Evolutionary conservation across 2,113 vertebrate genomes (phyloP), one percentile per base, ranked within the genome.

Genomic region (Nannospalax galili): DNA sequence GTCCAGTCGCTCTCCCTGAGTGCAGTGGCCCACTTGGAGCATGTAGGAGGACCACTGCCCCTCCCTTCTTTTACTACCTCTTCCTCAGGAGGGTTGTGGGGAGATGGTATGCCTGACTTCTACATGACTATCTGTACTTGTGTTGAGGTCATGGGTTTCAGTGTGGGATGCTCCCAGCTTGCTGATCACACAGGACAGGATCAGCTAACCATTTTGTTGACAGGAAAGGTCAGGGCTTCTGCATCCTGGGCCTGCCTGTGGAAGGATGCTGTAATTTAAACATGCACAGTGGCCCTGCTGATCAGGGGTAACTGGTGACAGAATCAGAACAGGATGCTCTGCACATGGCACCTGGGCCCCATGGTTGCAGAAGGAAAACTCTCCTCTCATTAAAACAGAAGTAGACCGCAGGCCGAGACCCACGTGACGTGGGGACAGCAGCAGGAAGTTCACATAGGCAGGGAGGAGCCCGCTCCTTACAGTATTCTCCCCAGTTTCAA

Each of bases 11-110:
- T 5, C n/a, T 37, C 17, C 14, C 20, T 5, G 2, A 30, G 42
- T 0, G 3, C 4, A 16, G 65, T 32, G 17, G 3, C n/a, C 28
- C 0, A 0, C n/a, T 5, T 35, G 60, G 0, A n/a, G 35, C 1
- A 3, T 24, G 2, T 52, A 52, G 2, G 11, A 62, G 42, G 58
- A 14, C 30, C 28, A 17, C 22, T 16, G 14, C 4, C 24, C 42
- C 8, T 10, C 1, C n/a, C 35, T 37, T 12, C 56, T 52, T 52
- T 14, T 42, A 5, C 16, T n/a, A 8, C 7, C 1, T 35, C 35
- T 56, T 56, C 40, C 40, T 35, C 10, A 30, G 37, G 37, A n/a
- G 45, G 40, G 52, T 48, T 19, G 48, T 7, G 84, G 28, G 6
- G 0, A 2, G 72, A 19, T 32, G 45, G 28, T 30, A 77, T 28